Evolutionary conservation across 2,888 invertebrate species (phyloP).

Genomic region (Spodoptera picta): DNA sequence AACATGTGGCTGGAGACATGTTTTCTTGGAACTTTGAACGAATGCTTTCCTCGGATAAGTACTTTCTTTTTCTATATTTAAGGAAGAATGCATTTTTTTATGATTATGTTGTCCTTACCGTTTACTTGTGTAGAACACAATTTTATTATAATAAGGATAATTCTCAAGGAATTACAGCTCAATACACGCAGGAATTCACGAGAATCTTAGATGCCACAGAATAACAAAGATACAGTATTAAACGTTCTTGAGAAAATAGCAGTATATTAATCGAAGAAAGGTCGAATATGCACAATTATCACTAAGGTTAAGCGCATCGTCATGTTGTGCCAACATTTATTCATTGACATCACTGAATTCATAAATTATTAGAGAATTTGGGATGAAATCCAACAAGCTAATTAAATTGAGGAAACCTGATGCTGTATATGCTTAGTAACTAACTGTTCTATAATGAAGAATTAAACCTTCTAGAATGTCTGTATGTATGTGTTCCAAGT

Average conservation of each 20-base stretch:
- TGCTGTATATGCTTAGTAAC: not conserved
- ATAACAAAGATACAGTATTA: constrained; percentile 20
- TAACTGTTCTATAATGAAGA: too few species aligned
- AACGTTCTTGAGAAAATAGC: constrained; percentile 26
- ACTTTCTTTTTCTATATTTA: constrained; percentile 1
- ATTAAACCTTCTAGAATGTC: too few species aligned
- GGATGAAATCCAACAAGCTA: constrained; percentile 30
- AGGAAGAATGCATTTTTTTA: not conserved
- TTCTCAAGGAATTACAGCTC: too few species aligned
- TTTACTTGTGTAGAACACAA: not conserved
- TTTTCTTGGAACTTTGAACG: constrained; percentile 5
- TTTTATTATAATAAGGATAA: too few species aligned
- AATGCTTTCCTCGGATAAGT: constrained; percentile 2
- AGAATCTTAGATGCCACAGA: not conserved
- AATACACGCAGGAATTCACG: not conserved
- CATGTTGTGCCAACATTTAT: constrained; percentile 13
- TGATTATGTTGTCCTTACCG: too few species aligned
- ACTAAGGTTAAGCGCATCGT: constrained; percentile 25
- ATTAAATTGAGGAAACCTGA: constrained; percentile 8
- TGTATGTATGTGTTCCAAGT: too few species aligned
- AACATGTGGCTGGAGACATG: constrained; percentile 13
- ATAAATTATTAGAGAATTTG: constrained; percentile 13
- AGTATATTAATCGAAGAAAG: constrained; percentile 34
- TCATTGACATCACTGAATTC: constrained; percentile 3
- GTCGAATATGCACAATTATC: constrained; percentile 34